phyloP scores from a whole-genome alignment of 2,113 vertebrate species.

The Colistium nudipinnis region DNA sequence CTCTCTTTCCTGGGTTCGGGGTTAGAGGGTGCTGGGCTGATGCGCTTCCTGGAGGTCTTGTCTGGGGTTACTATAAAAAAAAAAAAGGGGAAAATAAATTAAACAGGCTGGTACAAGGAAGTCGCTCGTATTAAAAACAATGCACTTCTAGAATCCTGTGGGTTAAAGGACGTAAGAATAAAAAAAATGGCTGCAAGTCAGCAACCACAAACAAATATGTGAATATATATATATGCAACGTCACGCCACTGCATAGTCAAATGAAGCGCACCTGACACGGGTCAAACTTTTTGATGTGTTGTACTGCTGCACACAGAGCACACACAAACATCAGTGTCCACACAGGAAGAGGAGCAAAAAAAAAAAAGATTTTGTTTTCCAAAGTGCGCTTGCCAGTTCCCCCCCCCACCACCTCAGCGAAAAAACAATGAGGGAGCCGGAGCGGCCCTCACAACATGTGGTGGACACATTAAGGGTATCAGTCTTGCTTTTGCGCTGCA shows the following conservation, averaged over 20 bases:
- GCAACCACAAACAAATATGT: neutral
- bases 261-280: neutral
- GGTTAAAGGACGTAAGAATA: neutral
- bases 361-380: slow-evolving; percentile 11
- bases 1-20: slow-evolving; percentile 81
- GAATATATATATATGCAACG: too few species aligned
- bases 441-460: slow-evolving; percentile 56
- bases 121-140: neutral
- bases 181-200: neutral
- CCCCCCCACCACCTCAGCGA: slow-evolving; percentile 7
- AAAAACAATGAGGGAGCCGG: slow-evolving; percentile 13
- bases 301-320: neutral
- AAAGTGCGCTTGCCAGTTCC: slow-evolving; percentile 1
- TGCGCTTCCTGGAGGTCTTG: slow-evolving; percentile 81
- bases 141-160: neutral
- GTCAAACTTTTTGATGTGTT: neutral
- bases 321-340: neutral
- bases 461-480: slow-evolving; percentile 56
- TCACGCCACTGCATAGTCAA: neutral
- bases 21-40: slow-evolving; percentile 66
- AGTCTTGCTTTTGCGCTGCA: neutral
- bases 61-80: slow-evolving; percentile 85
- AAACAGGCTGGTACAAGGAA: neutral
- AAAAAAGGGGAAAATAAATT: slow-evolving; percentile 6
- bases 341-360: slow-evolving; percentile 10